Conservation (phyloP, 2,797 vertebrate species). For the Rachycentron canadum region DNA sequence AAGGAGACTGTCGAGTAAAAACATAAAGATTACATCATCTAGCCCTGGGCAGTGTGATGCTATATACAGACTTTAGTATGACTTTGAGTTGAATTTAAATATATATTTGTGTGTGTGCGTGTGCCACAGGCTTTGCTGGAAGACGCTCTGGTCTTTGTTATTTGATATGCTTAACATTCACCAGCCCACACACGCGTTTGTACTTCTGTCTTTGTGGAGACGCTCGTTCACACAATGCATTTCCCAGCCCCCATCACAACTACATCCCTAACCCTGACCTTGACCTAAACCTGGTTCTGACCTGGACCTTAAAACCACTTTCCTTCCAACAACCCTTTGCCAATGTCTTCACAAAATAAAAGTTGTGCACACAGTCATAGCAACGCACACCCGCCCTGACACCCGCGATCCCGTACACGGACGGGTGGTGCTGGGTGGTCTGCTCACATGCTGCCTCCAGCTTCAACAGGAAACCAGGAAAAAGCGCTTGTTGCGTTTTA, state of each 20-base stretch:
- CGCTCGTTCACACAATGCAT: no score
- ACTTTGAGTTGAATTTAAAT: conserved; percentile 23
- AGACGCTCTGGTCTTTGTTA: conserved; percentile 48
- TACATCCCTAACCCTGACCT: no score
- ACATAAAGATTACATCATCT: conserved; percentile 48
- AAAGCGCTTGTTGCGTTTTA: background rate
- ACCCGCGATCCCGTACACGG: conserved; percentile 12
- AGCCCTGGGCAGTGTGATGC: conserved; percentile 40
- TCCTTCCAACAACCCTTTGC: no score
- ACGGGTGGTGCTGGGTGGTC: conserved; percentile 35
- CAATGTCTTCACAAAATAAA: background rate
- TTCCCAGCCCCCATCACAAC: no score
- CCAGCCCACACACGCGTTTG: conserved; percentile 12
- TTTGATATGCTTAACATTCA: conserved; percentile 64
- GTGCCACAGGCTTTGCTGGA: conserved; percentile 48
- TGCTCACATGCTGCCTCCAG: conserved; percentile 50
- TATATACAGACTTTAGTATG: conserved; percentile 26
- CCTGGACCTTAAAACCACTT: no score
- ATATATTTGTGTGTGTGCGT: conserved; percentile 25
- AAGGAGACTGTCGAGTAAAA: conserved; percentile 44
- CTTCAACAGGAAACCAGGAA: no score
- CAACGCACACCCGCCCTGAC: background rate
- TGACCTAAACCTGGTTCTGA: no score
- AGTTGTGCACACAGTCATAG: no score
- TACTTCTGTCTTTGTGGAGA: no score